These are phyloP conservation scores for Tupaia chinensis DNA, from an alignment of 2,113 vertebrate genomes.

Conservation along the genomic window DNA sequence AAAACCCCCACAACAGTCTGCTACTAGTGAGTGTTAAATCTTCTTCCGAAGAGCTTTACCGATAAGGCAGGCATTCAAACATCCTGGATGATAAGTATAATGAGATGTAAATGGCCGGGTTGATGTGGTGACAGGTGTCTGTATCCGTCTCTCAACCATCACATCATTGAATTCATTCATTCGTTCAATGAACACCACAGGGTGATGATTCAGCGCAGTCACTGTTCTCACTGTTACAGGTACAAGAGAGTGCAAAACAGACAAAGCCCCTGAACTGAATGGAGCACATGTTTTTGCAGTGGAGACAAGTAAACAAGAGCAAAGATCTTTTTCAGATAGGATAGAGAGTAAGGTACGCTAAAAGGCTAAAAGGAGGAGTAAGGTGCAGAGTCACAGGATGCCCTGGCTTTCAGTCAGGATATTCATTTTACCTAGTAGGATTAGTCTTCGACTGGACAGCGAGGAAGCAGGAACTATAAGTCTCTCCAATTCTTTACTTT, in stretches of 20 bases:
- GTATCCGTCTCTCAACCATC: background rate
- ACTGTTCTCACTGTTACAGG: background rate
- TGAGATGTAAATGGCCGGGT: background rate
- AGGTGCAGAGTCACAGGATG: background rate
- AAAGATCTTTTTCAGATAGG: background rate
- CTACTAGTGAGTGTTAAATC: background rate
- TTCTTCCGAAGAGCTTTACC: background rate
- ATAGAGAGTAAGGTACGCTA: background rate
- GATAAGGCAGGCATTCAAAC: background rate
- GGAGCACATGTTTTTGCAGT: background rate
- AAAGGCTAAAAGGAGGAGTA: background rate
- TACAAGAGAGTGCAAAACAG: background rate
- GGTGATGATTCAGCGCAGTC: no score
- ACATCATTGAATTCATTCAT: background rate
- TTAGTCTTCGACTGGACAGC: background rate
- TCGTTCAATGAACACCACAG: background rate
- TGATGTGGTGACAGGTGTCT: background rate
- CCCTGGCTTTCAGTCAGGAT: background rate
- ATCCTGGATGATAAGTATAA: background rate
- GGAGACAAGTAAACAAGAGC: background rate
- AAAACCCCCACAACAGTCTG: background rate
- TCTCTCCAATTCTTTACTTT: background rate
- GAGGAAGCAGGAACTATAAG: no score
- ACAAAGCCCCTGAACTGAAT: background rate
- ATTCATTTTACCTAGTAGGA: background rate